Evolutionary conservation across 2,797 vertebrate genomes (phyloP), one percentile per base, ranked within the genome.

Genomic region (Spizella passerina): DNA sequence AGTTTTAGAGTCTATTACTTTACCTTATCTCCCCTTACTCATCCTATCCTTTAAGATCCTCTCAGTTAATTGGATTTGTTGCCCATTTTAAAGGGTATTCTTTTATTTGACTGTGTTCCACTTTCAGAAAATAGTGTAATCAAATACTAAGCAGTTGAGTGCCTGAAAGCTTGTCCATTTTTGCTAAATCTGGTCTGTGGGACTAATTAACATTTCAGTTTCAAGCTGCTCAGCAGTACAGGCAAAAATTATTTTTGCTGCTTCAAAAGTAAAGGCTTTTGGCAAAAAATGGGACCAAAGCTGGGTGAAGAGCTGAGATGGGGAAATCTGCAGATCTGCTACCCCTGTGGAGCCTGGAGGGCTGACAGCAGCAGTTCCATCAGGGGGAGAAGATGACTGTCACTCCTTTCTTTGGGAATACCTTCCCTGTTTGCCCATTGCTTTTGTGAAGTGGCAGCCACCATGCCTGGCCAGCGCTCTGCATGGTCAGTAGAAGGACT

Each of bases 21-120:
- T 81, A 63, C 21, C 22, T 90, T 80, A 60, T 70, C 64, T 87
- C 34, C 32, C n/a, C 22, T 86, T 94, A 76, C 10, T 90, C 3
- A 0, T 47, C 57, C 65, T 68, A 10, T 75, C 39, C 32, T 90
- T 96, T 91, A 69, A 94, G 82, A 86, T 94, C 55, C 79, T 88
- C 76, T 56, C 87, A 94, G 66, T 88, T 95, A 93, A 81, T 89
- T 93, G 61, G 49, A 89, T 92, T 87, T 94, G 69, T 85, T 91
- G 68, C 71, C 68, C 30, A 29, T 93, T 94, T 91, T 61, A 76
- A 94, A 91, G 69, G 18, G 16, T 86, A 52, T 95, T 91, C 76
- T 88, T 77, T 78, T 93, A 72, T 83, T 94, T 81, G 60, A 87
- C 65, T 71, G 38, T 72, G 57, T 79, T 96, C 89, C 80, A 77